Evolutionary conservation across 2,113 vertebrate genomes (phyloP).

Genomic region (Phrynocephalus versicolor): DNA sequence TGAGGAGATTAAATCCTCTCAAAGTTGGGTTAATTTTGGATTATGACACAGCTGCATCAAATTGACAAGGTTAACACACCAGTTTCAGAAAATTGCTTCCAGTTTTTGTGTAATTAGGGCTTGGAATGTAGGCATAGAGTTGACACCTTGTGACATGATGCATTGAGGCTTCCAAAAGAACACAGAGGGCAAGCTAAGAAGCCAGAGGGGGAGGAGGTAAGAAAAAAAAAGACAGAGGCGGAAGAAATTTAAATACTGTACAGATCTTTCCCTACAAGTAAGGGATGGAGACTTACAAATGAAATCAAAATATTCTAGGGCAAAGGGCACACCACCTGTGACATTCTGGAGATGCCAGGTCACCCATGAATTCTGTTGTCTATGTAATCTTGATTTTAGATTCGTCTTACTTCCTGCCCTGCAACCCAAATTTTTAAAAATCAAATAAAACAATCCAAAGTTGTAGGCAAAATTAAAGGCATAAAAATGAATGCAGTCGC

Average conservation of each 20-base stretch:
- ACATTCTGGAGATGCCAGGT: too few species aligned
- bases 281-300: too few species aligned
- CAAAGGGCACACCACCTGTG: too few species aligned
- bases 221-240: too few species aligned
- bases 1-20: conserved; percentile 17
- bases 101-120: conserved; percentile 1
- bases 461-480: too few species aligned
- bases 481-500: too few species aligned
- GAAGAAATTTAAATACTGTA: too few species aligned
- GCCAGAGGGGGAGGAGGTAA: background rate
- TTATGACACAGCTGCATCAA: background rate
- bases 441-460: too few species aligned
- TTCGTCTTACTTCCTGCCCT: background rate
- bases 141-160: background rate
- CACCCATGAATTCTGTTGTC: too few species aligned
- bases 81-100: conserved; percentile 18
- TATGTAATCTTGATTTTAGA: background rate
- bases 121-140: background rate
- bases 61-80: conserved; percentile 14
- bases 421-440: background rate
- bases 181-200: background rate
- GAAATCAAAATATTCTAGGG: too few species aligned
- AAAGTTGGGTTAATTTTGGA: background rate
- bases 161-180: background rate
- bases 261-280: too few species aligned